These are phyloP conservation scores for Microcebus ravelobensis DNA, from an alignment of 2,113 vertebrate species.

Conservation along the genomic window DNA sequence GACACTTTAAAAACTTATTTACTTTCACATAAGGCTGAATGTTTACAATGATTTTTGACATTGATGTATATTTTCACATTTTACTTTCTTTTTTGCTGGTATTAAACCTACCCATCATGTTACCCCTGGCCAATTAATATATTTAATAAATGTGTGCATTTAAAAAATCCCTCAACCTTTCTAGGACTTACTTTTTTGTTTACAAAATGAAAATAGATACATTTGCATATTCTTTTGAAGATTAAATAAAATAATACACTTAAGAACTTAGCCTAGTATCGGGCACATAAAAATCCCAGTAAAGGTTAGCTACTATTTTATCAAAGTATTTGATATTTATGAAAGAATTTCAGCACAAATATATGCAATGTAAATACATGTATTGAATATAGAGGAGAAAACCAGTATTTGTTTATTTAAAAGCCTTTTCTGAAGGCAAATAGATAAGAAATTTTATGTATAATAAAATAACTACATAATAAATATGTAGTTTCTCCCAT, in stretches of 20 bases:
- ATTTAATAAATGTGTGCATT: neutral
- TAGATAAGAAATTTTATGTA: neutral
- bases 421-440: neutral
- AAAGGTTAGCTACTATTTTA: neutral
- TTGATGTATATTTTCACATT: neutral
- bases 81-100: neutral
- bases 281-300: neutral
- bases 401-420: neutral
- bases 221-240: neutral
- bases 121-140: neutral
- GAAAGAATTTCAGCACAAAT: slow-evolving; percentile 8
- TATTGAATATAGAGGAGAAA: neutral
- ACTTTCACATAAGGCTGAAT: neutral
- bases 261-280: neutral
- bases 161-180: neutral
- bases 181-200: neutral
- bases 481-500: neutral
- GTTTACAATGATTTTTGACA: neutral
- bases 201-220: neutral
- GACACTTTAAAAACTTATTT: neutral
- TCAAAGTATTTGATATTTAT: neutral
- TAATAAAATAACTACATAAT: too few relatives aligned
- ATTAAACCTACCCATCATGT: neutral
- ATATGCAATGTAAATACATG: neutral
- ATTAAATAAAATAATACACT: neutral